Percentiles rank a stretch among this genome's conserved stretches.
Conservation (phyloP, 1,140 invertebrate species). For the Cheumatopsyche charites region DNA sequence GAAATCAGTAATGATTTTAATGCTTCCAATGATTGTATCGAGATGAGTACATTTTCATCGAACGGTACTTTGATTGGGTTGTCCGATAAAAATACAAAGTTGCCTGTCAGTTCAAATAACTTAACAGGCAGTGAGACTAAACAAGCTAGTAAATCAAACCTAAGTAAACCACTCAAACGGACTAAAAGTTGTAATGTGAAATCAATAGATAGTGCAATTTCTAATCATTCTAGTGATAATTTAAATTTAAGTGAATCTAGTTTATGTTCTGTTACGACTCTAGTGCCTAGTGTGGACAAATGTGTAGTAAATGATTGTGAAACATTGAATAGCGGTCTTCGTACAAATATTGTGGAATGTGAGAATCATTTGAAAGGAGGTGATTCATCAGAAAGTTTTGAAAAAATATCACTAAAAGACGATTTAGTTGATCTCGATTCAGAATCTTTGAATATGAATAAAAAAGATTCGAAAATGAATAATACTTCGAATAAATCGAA, state of each 20-base stretch:
- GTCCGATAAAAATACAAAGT: neutral
- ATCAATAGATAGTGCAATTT: conserved; percentile 21
- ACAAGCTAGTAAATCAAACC: neutral
- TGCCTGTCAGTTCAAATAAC: neutral
- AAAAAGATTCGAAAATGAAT: no score
- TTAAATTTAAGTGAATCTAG: conserved; percentile 29
- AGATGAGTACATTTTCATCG: conserved; percentile 45
- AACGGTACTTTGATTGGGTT: conserved; percentile 22
- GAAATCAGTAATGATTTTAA: conserved; percentile 5
- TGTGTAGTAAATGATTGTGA: neutral
- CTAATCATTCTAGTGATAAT: conserved; percentile 21
- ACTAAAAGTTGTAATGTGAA: conserved; percentile 35
- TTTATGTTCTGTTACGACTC: conserved; percentile 25
- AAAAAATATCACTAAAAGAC: no score
- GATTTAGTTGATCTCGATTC: no score
- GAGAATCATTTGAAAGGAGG: no score
- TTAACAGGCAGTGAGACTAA: neutral
- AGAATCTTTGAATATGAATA: no score
- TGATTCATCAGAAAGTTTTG: no score
- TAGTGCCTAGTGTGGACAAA: conserved; percentile 12
- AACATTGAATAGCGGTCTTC: no score
- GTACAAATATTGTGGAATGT: no score
- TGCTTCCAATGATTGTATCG: conserved; percentile 40
- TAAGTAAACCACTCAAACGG: conserved; percentile 31
- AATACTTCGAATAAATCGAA: no score